Evolutionary conservation across 2,797 vertebrate genomes (phyloP).

Genomic region (Rhadinocentrus ornatus): DNA sequence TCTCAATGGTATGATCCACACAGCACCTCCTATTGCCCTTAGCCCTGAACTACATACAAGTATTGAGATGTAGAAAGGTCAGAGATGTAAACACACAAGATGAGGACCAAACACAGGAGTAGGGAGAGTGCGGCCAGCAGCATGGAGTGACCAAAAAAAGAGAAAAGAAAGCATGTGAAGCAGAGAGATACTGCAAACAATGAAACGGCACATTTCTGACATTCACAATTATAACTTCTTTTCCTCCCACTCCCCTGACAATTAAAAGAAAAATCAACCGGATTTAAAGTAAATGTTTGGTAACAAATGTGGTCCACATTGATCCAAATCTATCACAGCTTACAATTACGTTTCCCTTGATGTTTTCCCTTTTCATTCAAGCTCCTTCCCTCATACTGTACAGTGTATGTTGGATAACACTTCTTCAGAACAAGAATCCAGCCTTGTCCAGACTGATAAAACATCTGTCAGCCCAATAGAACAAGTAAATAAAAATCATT

Average conservation of each 20-base stretch:
- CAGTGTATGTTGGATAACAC: slow-evolving; percentile 32
- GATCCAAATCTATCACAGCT: slow-evolving; percentile 26
- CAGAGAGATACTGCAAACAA: slow-evolving; percentile 7
- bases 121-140: slow-evolving; percentile 33
- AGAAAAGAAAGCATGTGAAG: slow-evolving; percentile 17
- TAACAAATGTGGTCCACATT: slow-evolving; percentile 29
- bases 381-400: slow-evolving; percentile 48
- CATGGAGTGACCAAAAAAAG: slow-evolving; percentile 44
- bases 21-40: slow-evolving; percentile 47
- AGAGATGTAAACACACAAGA: slow-evolving; percentile 73
- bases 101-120: slow-evolving; percentile 38
- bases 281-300: slow-evolving; percentile 33
- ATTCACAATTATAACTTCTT: slow-evolving; percentile 23
- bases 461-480: slow-evolving; percentile 15
- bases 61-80: slow-evolving; percentile 45
- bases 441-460: slow-evolving; percentile 43
- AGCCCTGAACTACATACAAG: slow-evolving; percentile 57
- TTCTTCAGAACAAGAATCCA: slow-evolving; percentile 57
- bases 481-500: slow-evolving; percentile 13
- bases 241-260: not conserved
- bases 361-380: slow-evolving; percentile 65
- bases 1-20: slow-evolving; percentile 32
- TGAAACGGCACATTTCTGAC: slow-evolving; percentile 19
- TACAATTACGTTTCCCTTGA: slow-evolving; percentile 47
- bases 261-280: slow-evolving; percentile 13